phyloP scores from a whole-genome alignment of 1,140 invertebrate species.

The Drosophila pallidifrons region DNA sequence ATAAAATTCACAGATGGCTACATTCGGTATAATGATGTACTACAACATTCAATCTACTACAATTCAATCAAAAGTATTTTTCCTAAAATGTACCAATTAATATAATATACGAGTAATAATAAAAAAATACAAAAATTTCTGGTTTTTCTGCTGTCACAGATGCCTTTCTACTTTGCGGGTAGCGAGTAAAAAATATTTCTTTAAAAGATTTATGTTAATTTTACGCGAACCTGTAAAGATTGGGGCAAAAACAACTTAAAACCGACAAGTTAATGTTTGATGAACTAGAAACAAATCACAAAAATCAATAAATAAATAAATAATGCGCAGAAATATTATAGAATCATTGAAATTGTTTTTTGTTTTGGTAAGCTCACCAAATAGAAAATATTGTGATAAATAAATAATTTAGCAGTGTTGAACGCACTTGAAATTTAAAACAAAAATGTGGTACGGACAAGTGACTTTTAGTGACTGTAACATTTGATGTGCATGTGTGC shows the following conservation, averaged over 20 bases:
- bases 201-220: too few species aligned
- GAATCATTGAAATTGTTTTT: not conserved
- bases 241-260: not conserved
- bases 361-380: not conserved
- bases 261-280: not conserved
- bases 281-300: not conserved
- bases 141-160: too few species aligned
- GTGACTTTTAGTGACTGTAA: slow-evolving; percentile 5
- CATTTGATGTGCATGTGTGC: slow-evolving; percentile 5
- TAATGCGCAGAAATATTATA: not conserved
- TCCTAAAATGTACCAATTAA: too few species aligned
- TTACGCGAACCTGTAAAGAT: too few species aligned
- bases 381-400: not conserved
- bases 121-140: too few species aligned
- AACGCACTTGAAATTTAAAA: not conserved
- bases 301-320: not conserved
- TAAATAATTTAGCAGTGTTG: not conserved
- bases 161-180: too few species aligned
- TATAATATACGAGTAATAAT: too few species aligned
- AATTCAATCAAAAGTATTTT: too few species aligned
- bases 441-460: not conserved
- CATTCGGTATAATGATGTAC: too few species aligned
- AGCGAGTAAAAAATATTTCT: too few species aligned
- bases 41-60: too few species aligned
- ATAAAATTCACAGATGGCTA: too few species aligned